phyloP scores from a whole-genome alignment of 2,113 vertebrate genomes.

The Miniopterus natalensis region DNA sequence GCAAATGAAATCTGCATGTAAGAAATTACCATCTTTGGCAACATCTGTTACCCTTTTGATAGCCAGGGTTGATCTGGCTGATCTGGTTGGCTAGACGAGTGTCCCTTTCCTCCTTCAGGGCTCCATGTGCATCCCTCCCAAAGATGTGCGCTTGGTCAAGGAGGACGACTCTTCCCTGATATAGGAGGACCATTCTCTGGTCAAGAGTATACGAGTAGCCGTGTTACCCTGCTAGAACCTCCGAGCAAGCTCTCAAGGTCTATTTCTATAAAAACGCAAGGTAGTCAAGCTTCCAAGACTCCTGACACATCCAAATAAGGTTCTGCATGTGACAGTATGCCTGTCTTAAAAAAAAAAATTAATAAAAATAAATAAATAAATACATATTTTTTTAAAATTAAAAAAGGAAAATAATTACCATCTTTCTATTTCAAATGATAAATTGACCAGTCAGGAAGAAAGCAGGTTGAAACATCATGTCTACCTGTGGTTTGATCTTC shows the following conservation, averaged over 20 bases:
- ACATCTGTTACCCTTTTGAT: background rate
- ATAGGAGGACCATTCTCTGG: rapidly evolving
- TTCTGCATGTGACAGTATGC: background rate
- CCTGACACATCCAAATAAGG: background rate
- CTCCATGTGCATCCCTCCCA: background rate
- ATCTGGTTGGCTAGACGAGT: background rate
- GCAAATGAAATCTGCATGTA: background rate
- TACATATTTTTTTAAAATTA: background rate
- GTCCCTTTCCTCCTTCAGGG: background rate
- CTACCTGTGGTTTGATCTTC: background rate
- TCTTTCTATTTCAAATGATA: conserved; percentile 45
- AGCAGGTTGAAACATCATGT: background rate
- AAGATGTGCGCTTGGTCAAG: background rate
- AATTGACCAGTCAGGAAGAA: background rate
- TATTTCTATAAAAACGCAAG: background rate
- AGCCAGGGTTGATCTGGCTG: background rate
- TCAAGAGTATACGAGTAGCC: background rate
- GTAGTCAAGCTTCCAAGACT: background rate
- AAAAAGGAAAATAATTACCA: background rate
- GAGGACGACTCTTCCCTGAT: background rate
- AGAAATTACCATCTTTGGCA: background rate
- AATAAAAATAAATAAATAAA: background rate
- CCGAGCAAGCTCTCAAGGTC: background rate
- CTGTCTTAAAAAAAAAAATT: background rate
- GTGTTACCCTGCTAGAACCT: background rate